phyloP scores from a whole-genome alignment of 2,113 vertebrate genomes.

The Platysteira castanea region DNA sequence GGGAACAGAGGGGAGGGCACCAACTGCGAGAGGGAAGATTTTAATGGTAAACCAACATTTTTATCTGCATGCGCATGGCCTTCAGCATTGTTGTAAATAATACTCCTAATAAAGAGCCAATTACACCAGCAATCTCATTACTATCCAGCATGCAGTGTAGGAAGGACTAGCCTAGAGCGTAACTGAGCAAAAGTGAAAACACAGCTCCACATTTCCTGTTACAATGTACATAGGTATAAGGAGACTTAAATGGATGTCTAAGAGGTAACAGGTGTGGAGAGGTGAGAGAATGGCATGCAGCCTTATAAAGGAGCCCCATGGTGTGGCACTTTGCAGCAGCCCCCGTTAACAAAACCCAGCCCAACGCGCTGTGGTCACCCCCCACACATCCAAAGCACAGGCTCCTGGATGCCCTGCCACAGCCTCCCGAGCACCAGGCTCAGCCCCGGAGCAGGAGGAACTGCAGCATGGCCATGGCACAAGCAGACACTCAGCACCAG shows the following conservation, averaged over 20 bases:
- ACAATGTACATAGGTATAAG: background rate
- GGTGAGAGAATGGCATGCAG: background rate
- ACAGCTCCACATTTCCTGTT: background rate
- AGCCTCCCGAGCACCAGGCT: background rate
- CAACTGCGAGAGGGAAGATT: background rate
- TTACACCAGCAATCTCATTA: slow-evolving; percentile 32
- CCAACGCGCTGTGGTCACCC: accelerated
- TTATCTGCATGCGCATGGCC: background rate
- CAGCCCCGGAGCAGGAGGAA: background rate
- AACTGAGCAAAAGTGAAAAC: background rate
- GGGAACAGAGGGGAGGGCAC: background rate
- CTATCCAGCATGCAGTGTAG: background rate
- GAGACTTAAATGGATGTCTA: background rate
- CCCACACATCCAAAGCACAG: accelerated
- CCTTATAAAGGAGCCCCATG: background rate
- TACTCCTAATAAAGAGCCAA: slow-evolving; percentile 47
- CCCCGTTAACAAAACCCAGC: background rate
- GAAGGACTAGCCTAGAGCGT: background rate
- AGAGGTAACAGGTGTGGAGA: background rate
- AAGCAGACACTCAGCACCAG: background rate
- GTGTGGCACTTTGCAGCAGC: background rate
- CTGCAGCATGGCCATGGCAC: background rate
- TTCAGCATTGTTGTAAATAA: slow-evolving; percentile 49
- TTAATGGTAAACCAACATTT: background rate
- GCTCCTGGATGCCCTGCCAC: accelerated